Evolutionary conservation across 2,797 vertebrate genomes (phyloP).

Genomic region (Picus viridis): DNA sequence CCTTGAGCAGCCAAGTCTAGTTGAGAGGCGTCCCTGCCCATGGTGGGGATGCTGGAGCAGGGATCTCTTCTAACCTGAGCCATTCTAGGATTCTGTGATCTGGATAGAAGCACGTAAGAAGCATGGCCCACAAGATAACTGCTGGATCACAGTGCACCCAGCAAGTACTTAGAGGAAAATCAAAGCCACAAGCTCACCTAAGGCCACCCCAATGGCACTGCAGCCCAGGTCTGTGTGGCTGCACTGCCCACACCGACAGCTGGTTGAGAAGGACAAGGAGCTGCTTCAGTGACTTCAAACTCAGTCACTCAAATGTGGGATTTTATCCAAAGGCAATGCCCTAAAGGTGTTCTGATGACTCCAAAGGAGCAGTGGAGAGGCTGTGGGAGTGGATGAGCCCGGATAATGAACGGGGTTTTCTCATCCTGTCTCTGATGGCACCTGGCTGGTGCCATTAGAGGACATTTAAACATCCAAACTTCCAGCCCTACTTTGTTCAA

Average conservation of each 20-base stretch:
- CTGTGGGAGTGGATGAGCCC: background rate
- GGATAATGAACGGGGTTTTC: background rate
- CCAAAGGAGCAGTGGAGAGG: background rate
- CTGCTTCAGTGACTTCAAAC: background rate
- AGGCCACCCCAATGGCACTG: background rate
- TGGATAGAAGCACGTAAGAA: background rate
- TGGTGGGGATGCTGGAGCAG: no score
- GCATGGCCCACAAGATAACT: no score
- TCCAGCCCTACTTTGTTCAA: background rate
- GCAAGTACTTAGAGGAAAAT: background rate
- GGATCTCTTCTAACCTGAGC: no score
- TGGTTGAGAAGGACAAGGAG: background rate
- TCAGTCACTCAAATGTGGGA: background rate
- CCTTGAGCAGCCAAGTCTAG: no score
- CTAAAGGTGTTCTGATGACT: background rate
- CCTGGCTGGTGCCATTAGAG: background rate
- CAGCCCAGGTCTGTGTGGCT: background rate
- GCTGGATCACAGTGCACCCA: background rate
- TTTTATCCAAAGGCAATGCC: background rate
- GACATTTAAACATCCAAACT: conserved; percentile 2
- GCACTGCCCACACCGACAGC: background rate
- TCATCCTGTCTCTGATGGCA: background rate
- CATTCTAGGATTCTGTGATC: no score
- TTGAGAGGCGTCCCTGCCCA: no score
- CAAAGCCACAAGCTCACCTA: background rate